Conservation (phyloP, 1,140 invertebrate genomes). For the Ruditapes philippinarum region DNA sequence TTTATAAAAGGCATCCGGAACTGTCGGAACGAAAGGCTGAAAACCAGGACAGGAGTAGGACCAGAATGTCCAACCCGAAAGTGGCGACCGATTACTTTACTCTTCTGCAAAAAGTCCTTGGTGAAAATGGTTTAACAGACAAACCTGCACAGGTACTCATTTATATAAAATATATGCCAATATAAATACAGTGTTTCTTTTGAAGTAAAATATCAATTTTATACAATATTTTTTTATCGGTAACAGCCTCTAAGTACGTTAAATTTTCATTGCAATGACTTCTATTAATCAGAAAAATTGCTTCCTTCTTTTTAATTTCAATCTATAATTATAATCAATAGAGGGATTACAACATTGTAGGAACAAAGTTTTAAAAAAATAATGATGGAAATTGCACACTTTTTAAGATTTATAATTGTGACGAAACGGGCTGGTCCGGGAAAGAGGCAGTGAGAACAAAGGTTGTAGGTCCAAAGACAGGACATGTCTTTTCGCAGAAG, state of each 20-base stretch:
- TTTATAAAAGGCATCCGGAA: neutral
- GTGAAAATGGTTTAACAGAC: neutral
- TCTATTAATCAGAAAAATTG: neutral
- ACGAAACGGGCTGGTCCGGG: conserved; percentile 20
- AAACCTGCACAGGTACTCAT: neutral
- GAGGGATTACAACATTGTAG: too few species aligned
- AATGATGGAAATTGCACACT: neutral
- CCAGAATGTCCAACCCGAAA: neutral
- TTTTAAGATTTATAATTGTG: conserved; percentile 24
- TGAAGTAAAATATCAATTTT: too few species aligned
- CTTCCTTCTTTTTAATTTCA: too few species aligned
- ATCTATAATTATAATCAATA: too few species aligned
- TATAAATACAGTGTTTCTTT: too few species aligned
- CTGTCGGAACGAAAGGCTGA: neutral
- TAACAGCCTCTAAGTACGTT: too few species aligned
- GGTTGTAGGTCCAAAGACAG: neutral
- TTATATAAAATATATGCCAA: too few species aligned
- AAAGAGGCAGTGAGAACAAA: neutral
- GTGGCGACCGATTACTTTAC: neutral
- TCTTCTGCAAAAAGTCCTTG: neutral
- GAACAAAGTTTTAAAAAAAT: neutral
- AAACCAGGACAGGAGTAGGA: neutral
- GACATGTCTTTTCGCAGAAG: neutral
- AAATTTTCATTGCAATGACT: neutral
- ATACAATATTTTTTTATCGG: too few species aligned